Evolutionary conservation across 2,888 invertebrate genomes (phyloP).

Genomic region (Heliothis peltigera): DNA sequence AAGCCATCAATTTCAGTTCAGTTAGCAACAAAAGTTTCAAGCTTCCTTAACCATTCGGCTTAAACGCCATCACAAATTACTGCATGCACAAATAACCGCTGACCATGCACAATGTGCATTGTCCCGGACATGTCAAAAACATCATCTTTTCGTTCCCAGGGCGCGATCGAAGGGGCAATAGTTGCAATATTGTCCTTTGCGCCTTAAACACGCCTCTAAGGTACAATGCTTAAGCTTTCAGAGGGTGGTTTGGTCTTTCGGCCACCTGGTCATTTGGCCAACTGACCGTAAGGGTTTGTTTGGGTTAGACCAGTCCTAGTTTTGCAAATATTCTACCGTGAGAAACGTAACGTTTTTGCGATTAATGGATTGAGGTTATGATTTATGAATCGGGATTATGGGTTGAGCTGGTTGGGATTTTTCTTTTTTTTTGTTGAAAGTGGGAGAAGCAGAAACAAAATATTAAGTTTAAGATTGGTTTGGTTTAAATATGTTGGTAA

Average conservation of each 20-base stretch:
- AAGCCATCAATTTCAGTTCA: constrained; percentile 10
- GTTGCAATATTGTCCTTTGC: constrained; percentile 82
- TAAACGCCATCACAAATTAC: constrained; percentile 62
- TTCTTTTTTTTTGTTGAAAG: constrained; percentile 17
- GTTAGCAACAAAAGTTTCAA: constrained; percentile 43
- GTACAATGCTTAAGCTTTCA: constrained; percentile 80
- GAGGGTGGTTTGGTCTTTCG: constrained; percentile 81
- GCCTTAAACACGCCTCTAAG: constrained; percentile 81
- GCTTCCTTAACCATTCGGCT: constrained; percentile 53
- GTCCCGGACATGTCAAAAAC: constrained; percentile 83
- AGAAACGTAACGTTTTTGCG: constrained; percentile 78
- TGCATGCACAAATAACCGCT: constrained; percentile 75
- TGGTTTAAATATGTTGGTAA: not conserved
- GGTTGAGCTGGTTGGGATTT: constrained; percentile 41
- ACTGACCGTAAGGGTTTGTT: constrained; percentile 87
- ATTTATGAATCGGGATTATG: constrained; percentile 43
- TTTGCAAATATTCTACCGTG: constrained; percentile 81
- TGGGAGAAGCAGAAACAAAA: not conserved
- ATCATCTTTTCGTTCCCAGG: constrained; percentile 84
- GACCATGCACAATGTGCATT: constrained; percentile 78
- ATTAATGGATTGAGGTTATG: constrained; percentile 53
- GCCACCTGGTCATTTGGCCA: constrained; percentile 82
- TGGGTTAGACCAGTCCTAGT: constrained; percentile 80
- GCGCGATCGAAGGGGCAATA: constrained; percentile 72
- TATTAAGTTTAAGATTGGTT: not conserved